Percentiles rank a stretch among this genome's conserved stretches.
Conservation (phyloP, 2,113 vertebrate genomes). For the Notothenia coriiceps region DNA sequence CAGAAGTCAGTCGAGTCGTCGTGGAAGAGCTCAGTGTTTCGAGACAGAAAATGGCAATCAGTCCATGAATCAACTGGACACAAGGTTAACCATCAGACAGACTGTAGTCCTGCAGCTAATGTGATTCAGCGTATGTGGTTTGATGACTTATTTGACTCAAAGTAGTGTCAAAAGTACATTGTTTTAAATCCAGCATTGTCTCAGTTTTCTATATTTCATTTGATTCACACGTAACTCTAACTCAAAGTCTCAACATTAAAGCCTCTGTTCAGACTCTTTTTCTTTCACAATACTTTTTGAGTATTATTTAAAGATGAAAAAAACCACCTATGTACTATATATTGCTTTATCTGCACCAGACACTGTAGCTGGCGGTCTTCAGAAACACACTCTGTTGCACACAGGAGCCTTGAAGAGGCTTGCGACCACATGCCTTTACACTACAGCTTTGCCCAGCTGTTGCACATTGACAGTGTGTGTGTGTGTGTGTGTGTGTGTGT, state of each 20-base stretch:
- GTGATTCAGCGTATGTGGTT: neutral
- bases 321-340: neutral
- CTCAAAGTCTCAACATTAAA: neutral
- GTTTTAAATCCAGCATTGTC: neutral
- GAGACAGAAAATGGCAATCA: neutral
- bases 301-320: no score
- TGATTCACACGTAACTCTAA: no score
- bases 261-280: neutral
- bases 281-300: neutral
- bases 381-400: conserved; percentile 25
- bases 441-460: conserved; percentile 69
- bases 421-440: conserved; percentile 61
- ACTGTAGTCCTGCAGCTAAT: neutral
- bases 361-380: neutral
- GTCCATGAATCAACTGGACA: conserved; percentile 7
- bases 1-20: neutral
- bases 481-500: neutral
- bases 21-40: neutral
- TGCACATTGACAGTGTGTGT: conserved; percentile 45
- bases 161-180: no score
- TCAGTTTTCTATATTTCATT: no score
- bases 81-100: neutral
- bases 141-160: neutral
- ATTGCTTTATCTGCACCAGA: neutral
- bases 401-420: conserved; percentile 24